These are phyloP conservation scores for Thecocarcelia acutangulata DNA, from an alignment of 2,888 invertebrate genomes.

Conservation along the genomic window DNA sequence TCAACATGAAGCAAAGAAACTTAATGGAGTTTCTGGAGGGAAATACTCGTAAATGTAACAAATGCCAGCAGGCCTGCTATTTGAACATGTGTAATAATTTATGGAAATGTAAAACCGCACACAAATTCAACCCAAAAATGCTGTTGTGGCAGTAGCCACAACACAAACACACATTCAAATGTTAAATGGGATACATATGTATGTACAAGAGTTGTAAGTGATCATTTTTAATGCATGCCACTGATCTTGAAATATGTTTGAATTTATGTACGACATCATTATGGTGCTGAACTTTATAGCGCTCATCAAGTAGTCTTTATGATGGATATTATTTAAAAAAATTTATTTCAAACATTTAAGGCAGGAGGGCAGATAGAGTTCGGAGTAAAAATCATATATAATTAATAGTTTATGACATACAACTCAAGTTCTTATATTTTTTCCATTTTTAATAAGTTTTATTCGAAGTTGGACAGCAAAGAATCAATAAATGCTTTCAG, in stretches of 20 bases:
- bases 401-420: no score
- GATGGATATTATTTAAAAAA: slow-evolving; percentile 23
- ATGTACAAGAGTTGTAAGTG: background rate
- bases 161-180: background rate
- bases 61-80: slow-evolving; percentile 28
- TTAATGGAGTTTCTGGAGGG: slow-evolving; percentile 37
- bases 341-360: background rate
- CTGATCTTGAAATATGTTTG: slow-evolving; percentile 50
- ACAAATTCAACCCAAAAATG: slow-evolving; percentile 17
- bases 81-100: slow-evolving; percentile 58
- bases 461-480: no score
- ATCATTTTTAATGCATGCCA: slow-evolving; percentile 19
- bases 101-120: slow-evolving; percentile 44
- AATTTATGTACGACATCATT: slow-evolving; percentile 25
- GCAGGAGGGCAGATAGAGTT: no score
- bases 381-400: no score
- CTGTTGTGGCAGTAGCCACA: slow-evolving; percentile 11
- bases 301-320: slow-evolving; percentile 9
- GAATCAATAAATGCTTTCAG: no score
- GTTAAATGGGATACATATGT: no score
- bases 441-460: background rate
- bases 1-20: slow-evolving; percentile 3
- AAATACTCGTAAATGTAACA: slow-evolving; percentile 32
- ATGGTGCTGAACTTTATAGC: slow-evolving; percentile 31
- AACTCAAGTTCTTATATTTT: background rate